Evolutionary conservation across 2,888 invertebrate species (phyloP).

Genomic region (Parthenolecanium corni): DNA sequence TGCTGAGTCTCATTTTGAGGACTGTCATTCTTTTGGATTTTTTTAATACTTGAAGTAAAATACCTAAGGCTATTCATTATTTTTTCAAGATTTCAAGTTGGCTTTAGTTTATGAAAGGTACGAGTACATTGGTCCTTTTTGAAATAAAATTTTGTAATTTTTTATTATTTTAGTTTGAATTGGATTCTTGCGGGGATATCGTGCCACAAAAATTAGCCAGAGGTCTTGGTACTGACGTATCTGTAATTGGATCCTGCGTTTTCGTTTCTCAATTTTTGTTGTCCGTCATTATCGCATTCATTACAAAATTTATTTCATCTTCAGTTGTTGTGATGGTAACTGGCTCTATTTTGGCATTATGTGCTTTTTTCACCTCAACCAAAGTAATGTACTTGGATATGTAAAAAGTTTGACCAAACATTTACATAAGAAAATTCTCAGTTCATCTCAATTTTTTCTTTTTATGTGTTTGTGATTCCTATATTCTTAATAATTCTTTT

Average conservation of each 20-base stretch:
- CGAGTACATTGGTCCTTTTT: too few relatives aligned
- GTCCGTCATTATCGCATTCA: slow-evolving; percentile 73
- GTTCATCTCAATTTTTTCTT: too few relatives aligned
- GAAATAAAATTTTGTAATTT: too few relatives aligned
- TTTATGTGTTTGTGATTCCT: too few relatives aligned
- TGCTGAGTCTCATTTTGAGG: too few relatives aligned
- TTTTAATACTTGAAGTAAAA: too few relatives aligned
- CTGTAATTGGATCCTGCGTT: slow-evolving; percentile 88
- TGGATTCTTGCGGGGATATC: slow-evolving; percentile 45
- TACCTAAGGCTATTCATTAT: too few relatives aligned
- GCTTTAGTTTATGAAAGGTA: too few relatives aligned
- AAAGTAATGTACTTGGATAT: slow-evolving; percentile 82
- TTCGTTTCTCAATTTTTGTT: slow-evolving; percentile 88
- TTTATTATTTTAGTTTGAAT: slow-evolving; percentile 50
- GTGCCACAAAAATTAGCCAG: slow-evolving; percentile 50
- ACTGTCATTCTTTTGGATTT: too few relatives aligned
- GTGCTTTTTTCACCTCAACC: slow-evolving; percentile 73
- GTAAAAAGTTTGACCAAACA: slow-evolving; percentile 39
- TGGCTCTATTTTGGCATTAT: slow-evolving; percentile 71
- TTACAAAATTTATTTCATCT: slow-evolving; percentile 66
- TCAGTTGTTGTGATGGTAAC: slow-evolving; percentile 80
- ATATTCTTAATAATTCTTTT: too few relatives aligned
- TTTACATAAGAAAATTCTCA: too few relatives aligned
- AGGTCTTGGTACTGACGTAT: slow-evolving; percentile 88
- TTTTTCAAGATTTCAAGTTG: too few relatives aligned